phyloP scores from a whole-genome alignment of 2,797 vertebrate species.

The Neosilurus mollespiculum region DNA sequence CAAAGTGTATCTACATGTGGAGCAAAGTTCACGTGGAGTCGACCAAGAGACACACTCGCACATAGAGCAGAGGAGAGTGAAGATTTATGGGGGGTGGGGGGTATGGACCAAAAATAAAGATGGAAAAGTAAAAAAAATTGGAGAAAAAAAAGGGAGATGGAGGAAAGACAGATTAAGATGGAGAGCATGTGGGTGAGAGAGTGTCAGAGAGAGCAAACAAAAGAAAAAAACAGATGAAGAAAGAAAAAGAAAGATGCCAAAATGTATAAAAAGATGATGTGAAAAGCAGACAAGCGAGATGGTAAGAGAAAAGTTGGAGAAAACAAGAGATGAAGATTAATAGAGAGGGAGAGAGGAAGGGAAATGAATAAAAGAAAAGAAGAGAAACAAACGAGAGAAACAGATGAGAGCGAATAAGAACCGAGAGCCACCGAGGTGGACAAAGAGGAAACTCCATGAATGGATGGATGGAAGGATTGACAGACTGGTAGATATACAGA shows the following conservation, averaged over 20 bases:
- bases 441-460: neutral
- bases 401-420: neutral
- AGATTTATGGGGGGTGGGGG: no score
- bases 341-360: neutral
- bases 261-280: neutral
- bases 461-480: no score
- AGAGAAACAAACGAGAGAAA: neutral
- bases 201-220: neutral
- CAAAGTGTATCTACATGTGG: neutral
- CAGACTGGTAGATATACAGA: no score
- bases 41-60: neutral
- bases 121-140: neutral
- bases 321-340: neutral
- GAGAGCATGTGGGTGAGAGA: conserved; percentile 9
- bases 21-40: conserved; percentile 1
- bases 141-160: no score
- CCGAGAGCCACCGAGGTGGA: neutral
- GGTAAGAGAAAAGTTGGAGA: neutral
- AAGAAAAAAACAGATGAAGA: conserved; percentile 30
- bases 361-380: no score
- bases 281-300: neutral
- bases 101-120: conserved; percentile 9
- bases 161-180: conserved; percentile 4
- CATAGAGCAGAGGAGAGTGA: neutral
- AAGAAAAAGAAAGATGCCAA: conserved; percentile 21